Evolutionary conservation across 2,113 vertebrate genomes (phyloP).

Genomic region (Periophthalmodon schlosseri): DNA sequence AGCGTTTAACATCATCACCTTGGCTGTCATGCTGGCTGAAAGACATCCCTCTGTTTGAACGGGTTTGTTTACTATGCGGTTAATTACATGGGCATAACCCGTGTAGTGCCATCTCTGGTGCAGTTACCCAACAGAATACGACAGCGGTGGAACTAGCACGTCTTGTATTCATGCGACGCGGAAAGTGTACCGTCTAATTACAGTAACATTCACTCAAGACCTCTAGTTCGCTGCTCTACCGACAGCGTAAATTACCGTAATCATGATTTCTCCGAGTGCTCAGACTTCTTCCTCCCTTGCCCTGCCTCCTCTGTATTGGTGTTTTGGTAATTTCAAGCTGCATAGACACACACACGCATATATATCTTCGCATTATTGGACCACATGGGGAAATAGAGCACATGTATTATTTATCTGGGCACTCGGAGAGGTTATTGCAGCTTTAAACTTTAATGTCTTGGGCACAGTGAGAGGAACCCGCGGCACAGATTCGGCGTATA

Average conservation of each 20-base stretch:
- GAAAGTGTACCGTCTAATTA: slow-evolving; percentile 41
- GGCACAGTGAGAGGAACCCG: slow-evolving; percentile 26
- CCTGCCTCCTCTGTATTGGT: slow-evolving; percentile 31
- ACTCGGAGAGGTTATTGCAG: slow-evolving; percentile 70
- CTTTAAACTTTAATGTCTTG: slow-evolving; percentile 66
- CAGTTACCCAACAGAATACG: not conserved
- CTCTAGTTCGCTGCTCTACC: slow-evolving; percentile 37
- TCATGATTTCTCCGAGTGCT: slow-evolving; percentile 47
- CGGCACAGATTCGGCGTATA: slow-evolving; percentile 41
- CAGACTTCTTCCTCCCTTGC: slow-evolving; percentile 21
- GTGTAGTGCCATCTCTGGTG: not conserved
- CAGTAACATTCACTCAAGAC: slow-evolving; percentile 38
- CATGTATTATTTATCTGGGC: slow-evolving; percentile 64
- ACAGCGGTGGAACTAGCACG: not conserved
- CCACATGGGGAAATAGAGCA: slow-evolving; percentile 59
- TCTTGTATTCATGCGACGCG: not conserved
- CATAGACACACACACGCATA: slow-evolving; percentile 23
- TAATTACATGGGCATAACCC: not conserved
- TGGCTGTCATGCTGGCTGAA: not conserved
- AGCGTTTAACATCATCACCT: not conserved
- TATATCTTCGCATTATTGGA: not conserved
- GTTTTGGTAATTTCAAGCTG: slow-evolving; percentile 59
- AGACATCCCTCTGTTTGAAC: not conserved
- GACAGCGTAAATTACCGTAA: slow-evolving; percentile 55
- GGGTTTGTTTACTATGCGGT: not conserved